phyloP scores from a whole-genome alignment of 2,113 vertebrate genomes.

The Charina bottae region DNA sequence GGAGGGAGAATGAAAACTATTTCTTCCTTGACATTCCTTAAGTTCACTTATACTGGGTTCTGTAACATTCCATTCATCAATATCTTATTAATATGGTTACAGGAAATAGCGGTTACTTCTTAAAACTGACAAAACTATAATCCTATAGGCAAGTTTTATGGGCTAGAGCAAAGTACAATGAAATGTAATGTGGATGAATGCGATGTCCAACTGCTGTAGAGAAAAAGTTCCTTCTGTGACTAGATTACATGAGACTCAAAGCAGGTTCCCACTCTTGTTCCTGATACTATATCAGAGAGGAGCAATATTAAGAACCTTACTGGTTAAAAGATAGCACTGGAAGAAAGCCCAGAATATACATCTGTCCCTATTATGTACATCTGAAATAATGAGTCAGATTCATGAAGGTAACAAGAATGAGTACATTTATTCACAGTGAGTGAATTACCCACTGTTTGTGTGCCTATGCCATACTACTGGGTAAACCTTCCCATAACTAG shows the following conservation, averaged over 20 bases:
- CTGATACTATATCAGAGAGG: not conserved
- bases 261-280: not conserved
- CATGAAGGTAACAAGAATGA: accelerated
- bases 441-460: accelerated
- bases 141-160: not conserved
- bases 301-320: slow-evolving; percentile 2
- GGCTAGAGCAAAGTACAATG: not conserved
- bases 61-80: not conserved
- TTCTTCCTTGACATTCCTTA: not conserved
- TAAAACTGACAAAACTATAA: not conserved
- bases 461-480: not conserved
- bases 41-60: not conserved
- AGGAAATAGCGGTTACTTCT: not conserved
- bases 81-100: not conserved
- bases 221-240: not conserved
- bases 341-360: not conserved
- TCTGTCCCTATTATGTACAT: slow-evolving; percentile 8
- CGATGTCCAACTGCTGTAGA: accelerated
- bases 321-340: slow-evolving; percentile 25
- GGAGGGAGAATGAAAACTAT: not conserved
- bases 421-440: not conserved
- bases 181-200: accelerated
- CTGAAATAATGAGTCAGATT: not conserved
- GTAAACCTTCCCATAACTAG: slow-evolving; percentile 10
- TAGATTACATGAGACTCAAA: not conserved